Conservation (phyloP, 2,888 invertebrate genomes). For the Abscondita cerata region DNA sequence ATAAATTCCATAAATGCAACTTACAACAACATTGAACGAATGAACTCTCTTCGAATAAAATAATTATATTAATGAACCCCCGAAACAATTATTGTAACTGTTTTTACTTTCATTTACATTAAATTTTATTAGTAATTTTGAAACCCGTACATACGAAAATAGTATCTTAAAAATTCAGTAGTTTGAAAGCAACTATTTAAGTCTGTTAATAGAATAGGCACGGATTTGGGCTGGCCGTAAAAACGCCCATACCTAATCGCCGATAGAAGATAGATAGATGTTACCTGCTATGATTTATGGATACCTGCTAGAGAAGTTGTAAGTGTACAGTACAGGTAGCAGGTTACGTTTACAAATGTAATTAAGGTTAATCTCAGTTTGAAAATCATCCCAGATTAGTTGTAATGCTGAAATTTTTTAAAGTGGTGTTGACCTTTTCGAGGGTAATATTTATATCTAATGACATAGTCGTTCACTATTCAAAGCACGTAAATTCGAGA, state of each 20-base stretch:
- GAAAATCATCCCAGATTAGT: neutral
- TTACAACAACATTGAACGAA: too few species aligned
- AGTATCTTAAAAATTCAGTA: neutral
- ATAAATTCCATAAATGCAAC: too few species aligned
- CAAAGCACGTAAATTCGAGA: slow-evolving; percentile 51
- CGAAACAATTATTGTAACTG: too few species aligned
- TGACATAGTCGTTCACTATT: slow-evolving; percentile 47
- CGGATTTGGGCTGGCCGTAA: slow-evolving; percentile 24
- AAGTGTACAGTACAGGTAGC: slow-evolving; percentile 42
- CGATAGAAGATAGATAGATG: slow-evolving; percentile 55
- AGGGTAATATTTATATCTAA: slow-evolving; percentile 40
- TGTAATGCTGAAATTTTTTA: slow-evolving; percentile 17
- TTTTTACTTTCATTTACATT: too few species aligned
- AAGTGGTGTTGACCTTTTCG: slow-evolving; percentile 17
- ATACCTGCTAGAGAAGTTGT: slow-evolving; percentile 41
- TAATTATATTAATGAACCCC: too few species aligned
- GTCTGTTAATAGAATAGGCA: slow-evolving; percentile 14
- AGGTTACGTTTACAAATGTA: slow-evolving; percentile 17
- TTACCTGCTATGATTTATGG: slow-evolving; percentile 55
- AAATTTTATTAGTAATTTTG: too few species aligned
- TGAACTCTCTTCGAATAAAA: too few species aligned
- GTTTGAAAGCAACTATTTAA: neutral
- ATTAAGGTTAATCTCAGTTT: slow-evolving; percentile 19
- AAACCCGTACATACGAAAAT: neutral
- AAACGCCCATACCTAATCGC: slow-evolving; percentile 55